phyloP scores from a whole-genome alignment of 64 coral and sea anemone genomes.

The Platygyra sinensis region DNA sequence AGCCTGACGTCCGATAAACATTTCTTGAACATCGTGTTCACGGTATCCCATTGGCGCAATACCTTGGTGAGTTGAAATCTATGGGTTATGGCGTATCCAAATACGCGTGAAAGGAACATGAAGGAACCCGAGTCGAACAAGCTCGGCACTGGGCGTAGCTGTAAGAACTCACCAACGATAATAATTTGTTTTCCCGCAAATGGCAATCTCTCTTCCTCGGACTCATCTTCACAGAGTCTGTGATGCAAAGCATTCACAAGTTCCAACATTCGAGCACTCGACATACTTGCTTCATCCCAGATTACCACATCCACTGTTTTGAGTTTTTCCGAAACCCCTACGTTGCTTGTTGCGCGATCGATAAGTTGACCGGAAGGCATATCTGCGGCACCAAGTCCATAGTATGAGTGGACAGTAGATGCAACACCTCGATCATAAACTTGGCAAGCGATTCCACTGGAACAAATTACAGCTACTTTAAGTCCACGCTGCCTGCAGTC shows the following conservation, averaged over 20 bases:
- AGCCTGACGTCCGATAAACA: too few species aligned
- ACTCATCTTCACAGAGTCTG: too few species aligned
- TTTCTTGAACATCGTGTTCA: too few species aligned
- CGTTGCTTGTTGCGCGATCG: background rate
- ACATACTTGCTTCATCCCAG: background rate
- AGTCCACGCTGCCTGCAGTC: background rate
- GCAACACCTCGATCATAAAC: background rate
- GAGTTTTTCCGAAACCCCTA: background rate
- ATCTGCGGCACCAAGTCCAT: background rate
- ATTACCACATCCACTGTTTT: background rate
- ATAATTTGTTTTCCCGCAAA: conserved; percentile 45
- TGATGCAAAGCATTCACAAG: background rate
- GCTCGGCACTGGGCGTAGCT: conserved; percentile 16
- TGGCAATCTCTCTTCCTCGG: background rate
- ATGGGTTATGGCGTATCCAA: conserved; percentile 18
- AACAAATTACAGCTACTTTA: background rate
- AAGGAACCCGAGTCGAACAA: background rate
- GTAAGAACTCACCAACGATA: conserved; percentile 49
- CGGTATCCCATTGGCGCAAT: conserved; percentile 41
- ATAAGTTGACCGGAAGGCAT: background rate
- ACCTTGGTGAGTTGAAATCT: conserved; percentile 33
- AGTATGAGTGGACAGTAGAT: background rate
- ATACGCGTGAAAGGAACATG: conserved; percentile 15
- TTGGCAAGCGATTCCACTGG: background rate
- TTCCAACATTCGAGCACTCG: background rate